phyloP scores from a whole-genome alignment of 2,797 vertebrate species.

The Sphaeramia orbicularis region DNA sequence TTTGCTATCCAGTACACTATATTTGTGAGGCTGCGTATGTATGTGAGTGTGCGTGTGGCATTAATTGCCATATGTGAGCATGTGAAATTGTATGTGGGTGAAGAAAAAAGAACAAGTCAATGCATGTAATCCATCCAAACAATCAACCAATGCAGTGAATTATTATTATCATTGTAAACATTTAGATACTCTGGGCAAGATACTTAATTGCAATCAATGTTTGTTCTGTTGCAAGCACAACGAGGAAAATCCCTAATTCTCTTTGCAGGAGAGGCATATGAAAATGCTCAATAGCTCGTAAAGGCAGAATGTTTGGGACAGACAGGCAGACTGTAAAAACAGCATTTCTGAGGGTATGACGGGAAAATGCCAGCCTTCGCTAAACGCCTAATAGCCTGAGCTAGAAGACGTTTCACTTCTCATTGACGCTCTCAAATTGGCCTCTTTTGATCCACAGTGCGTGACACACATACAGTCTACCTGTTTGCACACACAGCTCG shows the following conservation, averaged over 20 bases:
- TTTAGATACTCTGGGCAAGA: slow-evolving; percentile 81
- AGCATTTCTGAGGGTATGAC: slow-evolving; percentile 63
- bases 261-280: slow-evolving; percentile 50
- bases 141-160: slow-evolving; percentile 78
- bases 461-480: slow-evolving; percentile 70
- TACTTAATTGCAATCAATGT: slow-evolving; percentile 85
- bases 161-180: slow-evolving; percentile 82
- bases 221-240: slow-evolving; percentile 72
- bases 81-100: slow-evolving; percentile 74
- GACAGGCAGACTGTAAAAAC: slow-evolving; percentile 58
- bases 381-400: slow-evolving; percentile 70
- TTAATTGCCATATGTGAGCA: slow-evolving; percentile 76
- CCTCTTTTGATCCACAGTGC: slow-evolving; percentile 70
- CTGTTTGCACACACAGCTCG: slow-evolving; percentile 58
- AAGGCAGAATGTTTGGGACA: slow-evolving; percentile 64
- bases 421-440: slow-evolving; percentile 72
- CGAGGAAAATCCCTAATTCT: slow-evolving; percentile 67
- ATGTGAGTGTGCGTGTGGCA: slow-evolving; percentile 44
- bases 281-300: slow-evolving; percentile 73
- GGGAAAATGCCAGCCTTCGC: slow-evolving; percentile 68
- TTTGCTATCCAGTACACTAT: slow-evolving; percentile 62
- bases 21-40: slow-evolving; percentile 61
- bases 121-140: slow-evolving; percentile 80
- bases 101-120: slow-evolving; percentile 72
- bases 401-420: slow-evolving; percentile 70